phyloP scores from a whole-genome alignment of 2,113 vertebrate genomes.

The Chionomys nivalis region DNA sequence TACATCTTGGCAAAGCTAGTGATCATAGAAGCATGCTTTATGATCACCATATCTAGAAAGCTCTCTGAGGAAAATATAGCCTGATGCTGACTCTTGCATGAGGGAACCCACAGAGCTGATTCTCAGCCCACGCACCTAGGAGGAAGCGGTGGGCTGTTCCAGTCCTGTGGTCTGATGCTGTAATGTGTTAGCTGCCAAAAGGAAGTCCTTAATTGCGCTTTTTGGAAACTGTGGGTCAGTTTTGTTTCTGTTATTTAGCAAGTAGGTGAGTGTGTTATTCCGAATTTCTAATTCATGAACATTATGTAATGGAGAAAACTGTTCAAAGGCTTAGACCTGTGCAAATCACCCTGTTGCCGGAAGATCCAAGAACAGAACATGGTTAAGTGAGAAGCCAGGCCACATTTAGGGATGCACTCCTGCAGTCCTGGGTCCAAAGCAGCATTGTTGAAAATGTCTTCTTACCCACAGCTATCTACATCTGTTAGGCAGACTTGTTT shows the following conservation, averaged over 20 bases:
- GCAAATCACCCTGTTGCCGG: conserved; percentile 45
- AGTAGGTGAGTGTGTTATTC: conserved; percentile 48
- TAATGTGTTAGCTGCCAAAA: conserved; percentile 50
- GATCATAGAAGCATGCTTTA: not conserved
- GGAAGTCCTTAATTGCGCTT: not conserved
- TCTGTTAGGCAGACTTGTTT: not conserved
- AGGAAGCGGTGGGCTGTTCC: conserved; percentile 1
- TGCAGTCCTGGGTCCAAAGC: not conserved
- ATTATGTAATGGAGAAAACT: conserved; percentile 66
- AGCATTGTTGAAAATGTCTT: not conserved
- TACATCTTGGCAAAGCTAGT: not conserved
- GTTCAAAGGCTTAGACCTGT: conserved; percentile 53
- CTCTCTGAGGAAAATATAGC: not conserved
- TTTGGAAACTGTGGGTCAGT: not conserved
- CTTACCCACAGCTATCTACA: not conserved
- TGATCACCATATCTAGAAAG: not conserved
- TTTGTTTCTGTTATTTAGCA: conserved; percentile 41
- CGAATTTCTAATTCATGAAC: conserved; percentile 56
- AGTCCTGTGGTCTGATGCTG: not conserved
- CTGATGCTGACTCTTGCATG: not conserved
- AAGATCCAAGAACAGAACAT: not conserved
- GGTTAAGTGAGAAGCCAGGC: not conserved
- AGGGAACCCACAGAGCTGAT: not conserved
- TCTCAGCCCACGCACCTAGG: conserved; percentile 3
- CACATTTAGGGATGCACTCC: not conserved